Percentiles rank a stretch among this genome's conserved stretches.
phyloP scores from a whole-genome alignment of 92 coral and sea anemone species.

The Zoanthus gigantus region DNA sequence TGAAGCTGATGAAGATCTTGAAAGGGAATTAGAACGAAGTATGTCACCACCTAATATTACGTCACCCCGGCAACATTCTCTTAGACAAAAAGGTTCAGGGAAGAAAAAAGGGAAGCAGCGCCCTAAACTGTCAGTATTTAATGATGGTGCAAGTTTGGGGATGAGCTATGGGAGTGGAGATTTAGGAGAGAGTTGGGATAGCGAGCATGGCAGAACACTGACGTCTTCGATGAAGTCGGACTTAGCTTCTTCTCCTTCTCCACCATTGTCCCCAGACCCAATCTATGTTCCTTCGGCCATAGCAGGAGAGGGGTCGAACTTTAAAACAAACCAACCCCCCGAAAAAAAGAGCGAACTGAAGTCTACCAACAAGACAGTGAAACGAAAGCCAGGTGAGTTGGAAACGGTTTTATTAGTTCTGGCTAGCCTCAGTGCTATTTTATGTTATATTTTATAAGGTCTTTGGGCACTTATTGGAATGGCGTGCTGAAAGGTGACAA shows the following conservation, averaged over 20 bases:
- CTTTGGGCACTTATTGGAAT: too few relatives aligned
- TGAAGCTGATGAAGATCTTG: constrained; percentile 88
- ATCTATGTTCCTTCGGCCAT: constrained; percentile 85
- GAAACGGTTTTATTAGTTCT: too few relatives aligned
- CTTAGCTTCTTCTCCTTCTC: constrained; percentile 72
- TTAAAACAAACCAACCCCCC: constrained; percentile 19
- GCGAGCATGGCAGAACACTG: constrained; percentile 53
- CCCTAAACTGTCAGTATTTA: constrained; percentile 87
- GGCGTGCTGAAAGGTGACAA: too few relatives aligned
- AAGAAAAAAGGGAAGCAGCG: constrained; percentile 75
- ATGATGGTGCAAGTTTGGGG: constrained; percentile 64
- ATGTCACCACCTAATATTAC: constrained; percentile 77
- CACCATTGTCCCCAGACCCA: constrained; percentile 85
- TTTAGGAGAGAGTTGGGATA: constrained; percentile 86
- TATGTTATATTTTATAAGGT: too few relatives aligned
- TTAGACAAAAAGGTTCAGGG: constrained; percentile 57
- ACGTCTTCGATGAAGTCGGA: constrained; percentile 82
- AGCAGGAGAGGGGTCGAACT: constrained; percentile 29
- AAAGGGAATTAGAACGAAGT: constrained; percentile 80
- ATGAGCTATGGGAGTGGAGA: constrained; percentile 72
- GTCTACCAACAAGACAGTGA: constrained; percentile 59
- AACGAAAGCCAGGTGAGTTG: constrained; percentile 75
- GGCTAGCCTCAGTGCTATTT: too few relatives aligned
- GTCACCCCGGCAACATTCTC: constrained; percentile 80
- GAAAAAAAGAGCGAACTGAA: constrained; percentile 58